Evolutionary conservation across 1,140 invertebrate species (phyloP).

Genomic region (Lepidostoma basale): DNA sequence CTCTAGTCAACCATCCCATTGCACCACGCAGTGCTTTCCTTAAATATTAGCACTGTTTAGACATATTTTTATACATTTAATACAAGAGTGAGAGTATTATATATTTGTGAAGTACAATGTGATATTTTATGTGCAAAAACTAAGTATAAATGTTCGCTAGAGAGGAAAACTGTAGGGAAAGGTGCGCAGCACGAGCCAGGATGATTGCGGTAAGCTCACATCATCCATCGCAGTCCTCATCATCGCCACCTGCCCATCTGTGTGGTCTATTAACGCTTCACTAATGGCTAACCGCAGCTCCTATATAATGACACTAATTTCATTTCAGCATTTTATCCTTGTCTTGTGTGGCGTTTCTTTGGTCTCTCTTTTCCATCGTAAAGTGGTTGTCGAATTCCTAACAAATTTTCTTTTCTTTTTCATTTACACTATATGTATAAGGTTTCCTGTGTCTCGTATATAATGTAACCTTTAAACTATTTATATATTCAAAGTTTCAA

Average conservation of each 20-base stretch:
- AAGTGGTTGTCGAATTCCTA: too few relatives aligned
- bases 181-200: background rate
- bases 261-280: background rate
- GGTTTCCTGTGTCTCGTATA: too few relatives aligned
- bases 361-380: too few relatives aligned
- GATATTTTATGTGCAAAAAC: conserved; percentile 28
- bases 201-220: background rate
- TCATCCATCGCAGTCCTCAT: background rate
- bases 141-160: too few relatives aligned
- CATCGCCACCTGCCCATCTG: conserved; percentile 7
- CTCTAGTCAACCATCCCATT: conserved; percentile 59
- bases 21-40: conserved; percentile 5
- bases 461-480: too few relatives aligned
- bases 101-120: conserved; percentile 19
- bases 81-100: conserved; percentile 8
- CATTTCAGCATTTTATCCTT: too few relatives aligned
- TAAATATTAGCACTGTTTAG: background rate
- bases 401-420: too few relatives aligned
- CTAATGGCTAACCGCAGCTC: background rate
- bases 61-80: conserved; percentile 18
- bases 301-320: background rate
- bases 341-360: too few relatives aligned
- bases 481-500: too few relatives aligned
- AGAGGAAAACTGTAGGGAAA: background rate
- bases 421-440: too few relatives aligned